Evolutionary conservation across 1,140 invertebrate species (phyloP), one percentile per base, ranked within the genome.

Genomic region (Stegodyphus dumicola): DNA sequence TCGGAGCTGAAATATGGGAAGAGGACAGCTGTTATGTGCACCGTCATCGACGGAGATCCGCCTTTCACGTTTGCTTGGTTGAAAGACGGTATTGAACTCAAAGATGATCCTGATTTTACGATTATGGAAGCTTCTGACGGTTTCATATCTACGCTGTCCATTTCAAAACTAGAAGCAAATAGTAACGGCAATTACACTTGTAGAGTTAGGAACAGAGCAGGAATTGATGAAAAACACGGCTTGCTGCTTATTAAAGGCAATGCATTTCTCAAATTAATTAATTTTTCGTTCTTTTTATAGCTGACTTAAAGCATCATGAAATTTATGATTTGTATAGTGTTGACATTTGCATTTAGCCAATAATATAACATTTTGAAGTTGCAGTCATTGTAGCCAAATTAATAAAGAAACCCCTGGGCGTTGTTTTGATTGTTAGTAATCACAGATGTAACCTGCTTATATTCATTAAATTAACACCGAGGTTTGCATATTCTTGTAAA

Each of bases 1-100:
- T 54, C 60, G 3, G 93, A 93, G 33, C 93, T 95, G 75, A 92
- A 93, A 66, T 93, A 94, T 88, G 95, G 95, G 60, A 94, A 92
- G 77, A 91, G 92, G 85, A 91, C 91, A 49, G 91, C 92, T 88
- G 90, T 95, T 53, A 93, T 93, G 60, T 89, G 88, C 54, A 67
- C 77, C 3, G 81, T 88, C 5, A 69, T 71, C 6, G 71, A 85
- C 17, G 88, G 88, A 18, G 88, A 89, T 83, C 77, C 73, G 15
- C 88, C 88, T 5, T 86, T 89, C 13, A 48, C 87, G 7, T 87
- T 89, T 17, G 18, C 48, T 88, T 89, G 88, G 88, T 65, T 78
- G 9, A 88, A 89, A 81, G 86, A 89, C 70, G 87, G 81, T 13
- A 10, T 7, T 5, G n/a, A 73, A 49, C 48, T n/a, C 33, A 15